Conservation (phyloP, 2,797 vertebrate species). For the Galagoides demidoff region DNA sequence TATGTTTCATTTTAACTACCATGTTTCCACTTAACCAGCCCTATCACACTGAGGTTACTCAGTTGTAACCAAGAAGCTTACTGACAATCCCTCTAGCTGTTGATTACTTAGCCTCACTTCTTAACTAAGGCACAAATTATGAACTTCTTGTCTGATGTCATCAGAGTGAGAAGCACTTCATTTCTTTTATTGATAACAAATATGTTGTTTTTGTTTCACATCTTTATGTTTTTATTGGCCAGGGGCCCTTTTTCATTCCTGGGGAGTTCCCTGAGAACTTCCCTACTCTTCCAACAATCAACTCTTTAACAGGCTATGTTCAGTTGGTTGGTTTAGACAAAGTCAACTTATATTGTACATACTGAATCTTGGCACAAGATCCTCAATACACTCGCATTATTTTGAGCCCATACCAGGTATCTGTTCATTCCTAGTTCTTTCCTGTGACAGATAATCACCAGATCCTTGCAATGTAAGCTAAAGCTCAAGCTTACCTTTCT, state of each 20-base stretch:
- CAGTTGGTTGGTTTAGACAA: not conserved
- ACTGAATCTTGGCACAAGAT: not conserved
- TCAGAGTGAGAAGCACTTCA: not conserved
- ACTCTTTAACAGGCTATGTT: not conserved
- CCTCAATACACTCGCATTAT: constrained; percentile 59
- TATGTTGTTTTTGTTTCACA: not conserved
- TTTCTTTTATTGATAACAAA: not conserved
- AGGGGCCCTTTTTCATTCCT: not conserved
- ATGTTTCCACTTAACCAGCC: not conserved
- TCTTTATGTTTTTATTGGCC: not conserved
- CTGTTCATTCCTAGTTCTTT: constrained; percentile 50
- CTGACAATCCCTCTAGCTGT: not conserved
- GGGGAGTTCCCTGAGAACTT: not conserved
- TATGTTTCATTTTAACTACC: not conserved
- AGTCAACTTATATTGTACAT: not conserved
- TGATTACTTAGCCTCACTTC: not conserved
- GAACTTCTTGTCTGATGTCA: not conserved
- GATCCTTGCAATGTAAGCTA: not conserved
- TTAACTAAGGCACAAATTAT: not conserved
- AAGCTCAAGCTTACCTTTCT: not conserved
- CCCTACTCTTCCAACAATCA: not conserved
- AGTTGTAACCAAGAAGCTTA: not conserved
- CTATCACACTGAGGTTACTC: not conserved
- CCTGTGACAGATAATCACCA: constrained; percentile 65
- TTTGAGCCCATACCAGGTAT: constrained; percentile 66